Percentiles rank a stretch among this genome's conserved stretches.
phyloP scores from a whole-genome alignment of 1,140 invertebrate species.

The Drosophila repletoides region DNA sequence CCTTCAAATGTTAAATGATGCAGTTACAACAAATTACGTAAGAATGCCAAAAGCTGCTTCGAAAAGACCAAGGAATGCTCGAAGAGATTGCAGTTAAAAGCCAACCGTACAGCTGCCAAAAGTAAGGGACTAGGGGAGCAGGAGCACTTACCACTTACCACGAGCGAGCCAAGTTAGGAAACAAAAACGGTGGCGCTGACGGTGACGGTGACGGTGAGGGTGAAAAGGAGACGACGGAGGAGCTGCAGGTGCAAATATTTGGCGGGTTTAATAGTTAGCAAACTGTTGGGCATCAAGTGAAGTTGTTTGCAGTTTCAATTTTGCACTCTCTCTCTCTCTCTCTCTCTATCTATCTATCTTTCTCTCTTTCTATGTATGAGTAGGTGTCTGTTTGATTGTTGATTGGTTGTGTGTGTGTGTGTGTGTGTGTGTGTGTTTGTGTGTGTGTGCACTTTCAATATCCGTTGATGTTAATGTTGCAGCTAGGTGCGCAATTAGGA shows the following conservation, averaged over 20 bases:
- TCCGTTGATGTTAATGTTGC: slow-evolving; percentile 61
- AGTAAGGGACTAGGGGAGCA: neutral
- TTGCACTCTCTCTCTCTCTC: slow-evolving; percentile 20
- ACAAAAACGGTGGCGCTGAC: no score
- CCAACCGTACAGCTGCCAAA: neutral
- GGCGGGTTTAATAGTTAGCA: slow-evolving; percentile 61
- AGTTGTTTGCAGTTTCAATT: slow-evolving; percentile 71
- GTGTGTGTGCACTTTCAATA: slow-evolving; percentile 57
- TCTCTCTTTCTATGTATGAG: no score
- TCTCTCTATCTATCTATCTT: no score
- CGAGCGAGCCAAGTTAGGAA: no score
- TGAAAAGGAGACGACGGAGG: neutral
- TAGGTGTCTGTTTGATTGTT: neutral
- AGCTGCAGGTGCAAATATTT: slow-evolving; percentile 43
- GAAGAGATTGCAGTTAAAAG: slow-evolving; percentile 15
- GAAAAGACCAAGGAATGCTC: slow-evolving; percentile 20
- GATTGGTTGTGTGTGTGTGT: neutral
- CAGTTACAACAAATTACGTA: slow-evolving; percentile 72
- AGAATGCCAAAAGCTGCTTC: slow-evolving; percentile 38
- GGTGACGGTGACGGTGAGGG: neutral
- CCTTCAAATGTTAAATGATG: slow-evolving; percentile 75
- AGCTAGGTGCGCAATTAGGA: slow-evolving; percentile 58
- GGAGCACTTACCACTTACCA: no score
- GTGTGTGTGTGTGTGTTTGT: slow-evolving; percentile 1
- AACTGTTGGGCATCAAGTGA: slow-evolving; percentile 53